Evolutionary conservation across 2,888 invertebrate genomes (phyloP), one percentile per base, ranked within the genome.

Genomic region (Agrochola macilenta): DNA sequence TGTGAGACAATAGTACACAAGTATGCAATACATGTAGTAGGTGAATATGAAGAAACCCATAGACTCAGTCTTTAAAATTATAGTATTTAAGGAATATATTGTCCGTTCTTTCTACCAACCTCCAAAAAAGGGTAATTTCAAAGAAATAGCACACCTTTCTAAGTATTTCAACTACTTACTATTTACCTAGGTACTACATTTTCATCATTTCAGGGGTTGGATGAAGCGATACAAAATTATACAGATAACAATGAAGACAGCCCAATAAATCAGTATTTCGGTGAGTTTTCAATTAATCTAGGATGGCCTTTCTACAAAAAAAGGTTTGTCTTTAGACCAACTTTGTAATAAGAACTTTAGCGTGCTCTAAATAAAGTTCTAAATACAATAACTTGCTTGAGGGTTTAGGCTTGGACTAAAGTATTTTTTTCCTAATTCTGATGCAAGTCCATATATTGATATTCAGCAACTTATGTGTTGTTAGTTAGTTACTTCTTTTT

Each of bases 171-270:
- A 69, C 26, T 57, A 23, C 8, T 57, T 43, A 26, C 8, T 43
- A 30, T 46, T n/a, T n/a, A n/a, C n/a, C n/a, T n/a, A n/a, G n/a
- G 14, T 46, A 5, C 30, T 23, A 72, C 2, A 14, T 54, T 35
- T 23, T 23, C 35, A 54, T 26, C 49, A 58, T 89, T 90, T 63
- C 84, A 93, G 92, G 88, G 87, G n/a, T 69, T 87, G 54, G 87
- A 89, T 66, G 90, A 91, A 73, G 90, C 88, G 11, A 86, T 83
- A 69, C 78, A 78, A 73, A 85, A 89, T 57, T 87, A 88, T 70
- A 74, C 78, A 78, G 85, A 85, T 17, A 78, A 86, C 26, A 83
- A 85, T 74, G 87, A 87, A 65, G 89, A 86, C 54, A 72, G 69
- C 11, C 54, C 87, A 46, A 76, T 73, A 7, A 87, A 83, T 70